These are phyloP conservation scores for Chunga burmeisteri DNA, from an alignment of 2,113 vertebrate species.

Conservation along the genomic window DNA sequence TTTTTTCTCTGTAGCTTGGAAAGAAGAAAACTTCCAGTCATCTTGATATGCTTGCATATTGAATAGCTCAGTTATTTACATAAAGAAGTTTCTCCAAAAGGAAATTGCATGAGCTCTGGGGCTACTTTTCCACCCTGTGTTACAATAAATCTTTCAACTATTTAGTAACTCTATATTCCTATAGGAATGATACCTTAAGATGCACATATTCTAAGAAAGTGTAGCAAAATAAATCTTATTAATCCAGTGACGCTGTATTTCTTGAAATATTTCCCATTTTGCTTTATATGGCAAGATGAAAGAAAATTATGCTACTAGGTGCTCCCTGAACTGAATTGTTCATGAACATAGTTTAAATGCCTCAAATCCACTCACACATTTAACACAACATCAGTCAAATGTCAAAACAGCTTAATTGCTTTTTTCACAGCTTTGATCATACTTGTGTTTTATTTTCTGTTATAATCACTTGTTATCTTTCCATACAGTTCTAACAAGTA, in stretches of 20 bases:
- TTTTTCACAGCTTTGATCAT: conserved; percentile 43
- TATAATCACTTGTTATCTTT: conserved; percentile 19
- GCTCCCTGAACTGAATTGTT: background rate
- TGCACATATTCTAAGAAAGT: background rate
- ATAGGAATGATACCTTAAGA: background rate
- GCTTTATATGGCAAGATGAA: background rate
- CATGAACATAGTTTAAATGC: background rate
- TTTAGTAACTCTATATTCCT: background rate
- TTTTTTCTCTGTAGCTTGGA: background rate
- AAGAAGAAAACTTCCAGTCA: background rate
- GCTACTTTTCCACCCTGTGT: background rate
- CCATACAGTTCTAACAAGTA: conserved; percentile 21
- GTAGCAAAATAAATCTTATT: background rate
- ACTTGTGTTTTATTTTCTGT: conserved; percentile 12
- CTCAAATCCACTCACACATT: background rate
- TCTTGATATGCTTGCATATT: background rate
- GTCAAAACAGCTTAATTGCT: conserved; percentile 43
- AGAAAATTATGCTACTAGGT: background rate
- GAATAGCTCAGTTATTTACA: background rate
- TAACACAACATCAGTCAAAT: conserved; percentile 3
- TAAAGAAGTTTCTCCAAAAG: background rate
- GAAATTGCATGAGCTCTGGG: background rate
- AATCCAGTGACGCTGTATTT: background rate
- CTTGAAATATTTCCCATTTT: background rate
- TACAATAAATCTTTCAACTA: background rate